Evolutionary conservation across 2,888 invertebrate species (phyloP).

Genomic region (Adineta ricciae): DNA sequence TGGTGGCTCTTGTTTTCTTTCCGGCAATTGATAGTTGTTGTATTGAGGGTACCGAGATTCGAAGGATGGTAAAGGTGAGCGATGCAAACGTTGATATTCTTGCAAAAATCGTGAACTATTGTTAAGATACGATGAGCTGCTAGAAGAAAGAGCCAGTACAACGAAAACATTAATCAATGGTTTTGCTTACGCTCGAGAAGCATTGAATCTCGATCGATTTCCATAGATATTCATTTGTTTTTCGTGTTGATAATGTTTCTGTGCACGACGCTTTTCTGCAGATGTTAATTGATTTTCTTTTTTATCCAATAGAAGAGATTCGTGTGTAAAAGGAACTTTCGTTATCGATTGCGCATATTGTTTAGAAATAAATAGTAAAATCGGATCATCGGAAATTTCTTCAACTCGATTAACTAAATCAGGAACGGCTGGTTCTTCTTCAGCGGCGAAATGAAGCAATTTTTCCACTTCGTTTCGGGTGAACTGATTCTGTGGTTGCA

Average conservation of each 20-base stretch:
- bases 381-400: conserved; percentile 68
- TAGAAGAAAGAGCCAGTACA: neutral
- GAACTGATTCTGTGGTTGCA: conserved; percentile 31
- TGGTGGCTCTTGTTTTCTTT: neutral
- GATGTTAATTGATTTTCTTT: conserved; percentile 86
- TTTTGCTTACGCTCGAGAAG: neutral
- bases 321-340: conserved; percentile 76
- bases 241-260: conserved; percentile 81
- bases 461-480: conserved; percentile 30
- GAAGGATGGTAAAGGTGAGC: neutral
- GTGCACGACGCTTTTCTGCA: conserved; percentile 81
- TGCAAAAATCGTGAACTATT: neutral
- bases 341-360: conserved; percentile 53
- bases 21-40: neutral
- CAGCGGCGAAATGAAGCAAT: conserved; percentile 22
- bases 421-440: conserved; percentile 59
- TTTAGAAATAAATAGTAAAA: conserved; percentile 62
- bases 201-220: conserved; percentile 38
- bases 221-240: conserved; percentile 59
- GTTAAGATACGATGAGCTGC: neutral
- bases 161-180: too few species aligned
- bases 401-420: conserved; percentile 62
- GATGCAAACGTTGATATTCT: neutral
- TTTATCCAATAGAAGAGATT: conserved; percentile 80
- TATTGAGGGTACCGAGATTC: neutral